A percentile compares a stretch with the other conserved stretches of the same genome.
These are phyloP conservation scores for Nibea coibor DNA, from an alignment of 2,113 vertebrate species.

Conservation along the genomic window DNA sequence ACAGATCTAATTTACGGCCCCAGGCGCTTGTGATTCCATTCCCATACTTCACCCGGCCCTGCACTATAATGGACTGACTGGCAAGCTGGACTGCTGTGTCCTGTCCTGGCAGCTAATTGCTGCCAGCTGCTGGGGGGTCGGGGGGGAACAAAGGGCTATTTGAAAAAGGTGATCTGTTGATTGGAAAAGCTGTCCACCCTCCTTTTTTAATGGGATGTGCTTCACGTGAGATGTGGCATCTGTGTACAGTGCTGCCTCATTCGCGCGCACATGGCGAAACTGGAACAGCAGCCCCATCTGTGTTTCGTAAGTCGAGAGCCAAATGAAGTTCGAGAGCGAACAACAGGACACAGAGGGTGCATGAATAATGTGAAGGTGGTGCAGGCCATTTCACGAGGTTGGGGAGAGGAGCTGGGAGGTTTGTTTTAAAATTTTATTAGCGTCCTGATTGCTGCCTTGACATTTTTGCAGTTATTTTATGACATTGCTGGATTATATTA, in stretches of 20 bases:
- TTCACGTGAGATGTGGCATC: constrained; percentile 81
- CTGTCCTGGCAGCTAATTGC: constrained; percentile 82
- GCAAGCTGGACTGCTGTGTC: constrained; percentile 74
- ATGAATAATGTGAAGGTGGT: constrained; percentile 1
- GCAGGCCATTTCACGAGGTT: neutral
- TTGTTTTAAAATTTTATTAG: constrained; percentile 35
- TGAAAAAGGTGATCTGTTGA: constrained; percentile 84
- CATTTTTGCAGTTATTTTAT: constrained; percentile 37
- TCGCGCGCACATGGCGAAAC: constrained; percentile 33
- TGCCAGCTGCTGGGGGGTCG: constrained; percentile 79
- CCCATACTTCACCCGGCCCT: constrained; percentile 51
- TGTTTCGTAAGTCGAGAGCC: constrained; percentile 35
- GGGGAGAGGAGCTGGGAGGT: neutral
- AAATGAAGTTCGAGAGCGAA: constrained; percentile 23
- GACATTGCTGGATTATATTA: constrained; percentile 16
- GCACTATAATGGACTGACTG: constrained; percentile 71
- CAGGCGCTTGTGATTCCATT: constrained; percentile 51
- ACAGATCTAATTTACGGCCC: constrained; percentile 59
- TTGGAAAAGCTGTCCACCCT: constrained; percentile 75
- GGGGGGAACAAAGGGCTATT: constrained; percentile 81
- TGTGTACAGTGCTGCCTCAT: constrained; percentile 73
- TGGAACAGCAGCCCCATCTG: constrained; percentile 67
- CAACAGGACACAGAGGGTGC: constrained; percentile 10
- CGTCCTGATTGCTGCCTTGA: constrained; percentile 30
- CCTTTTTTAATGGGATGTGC: constrained; percentile 80